Percentiles rank a stretch among this genome's conserved stretches.
Conservation (phyloP, 2,797 vertebrate species). For the Gymnopithys bicolor region DNA sequence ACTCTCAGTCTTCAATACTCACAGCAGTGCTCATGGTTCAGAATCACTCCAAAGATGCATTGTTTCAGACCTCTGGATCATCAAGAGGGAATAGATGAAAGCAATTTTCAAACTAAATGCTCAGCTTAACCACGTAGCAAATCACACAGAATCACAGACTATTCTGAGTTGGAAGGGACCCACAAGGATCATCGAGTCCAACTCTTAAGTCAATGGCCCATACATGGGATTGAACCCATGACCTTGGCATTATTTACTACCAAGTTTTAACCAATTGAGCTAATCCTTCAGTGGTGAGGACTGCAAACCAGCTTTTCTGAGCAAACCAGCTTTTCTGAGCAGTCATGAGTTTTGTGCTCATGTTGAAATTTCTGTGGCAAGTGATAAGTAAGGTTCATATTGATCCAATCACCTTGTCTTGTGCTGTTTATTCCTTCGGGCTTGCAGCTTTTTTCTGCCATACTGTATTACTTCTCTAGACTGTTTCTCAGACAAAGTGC, state of each 20-base stretch:
- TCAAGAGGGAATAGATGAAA: background rate
- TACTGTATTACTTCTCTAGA: background rate
- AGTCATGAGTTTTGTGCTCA: background rate
- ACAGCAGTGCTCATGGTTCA: background rate
- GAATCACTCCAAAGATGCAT: background rate
- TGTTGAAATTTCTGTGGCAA: background rate
- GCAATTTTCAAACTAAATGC: background rate
- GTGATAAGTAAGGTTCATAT: background rate
- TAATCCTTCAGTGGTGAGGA: background rate
- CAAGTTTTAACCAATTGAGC: too few species aligned
- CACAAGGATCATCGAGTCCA: too few species aligned
- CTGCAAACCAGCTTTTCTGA: background rate
- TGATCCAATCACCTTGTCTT: background rate
- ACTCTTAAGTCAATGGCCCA: too few species aligned
- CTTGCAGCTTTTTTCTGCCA: background rate
- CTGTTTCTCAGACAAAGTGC: background rate
- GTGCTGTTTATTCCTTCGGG: accelerated
- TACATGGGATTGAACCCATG: too few species aligned
- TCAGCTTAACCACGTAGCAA: background rate
- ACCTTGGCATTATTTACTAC: too few species aligned
- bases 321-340: background rate
- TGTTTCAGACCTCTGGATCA: background rate
- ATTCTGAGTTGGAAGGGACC: too few species aligned
- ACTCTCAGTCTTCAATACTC: background rate
- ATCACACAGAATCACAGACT: too few species aligned